Evolutionary conservation across 2,888 invertebrate genomes (phyloP).

Genomic region (Cantharis rustica): DNA sequence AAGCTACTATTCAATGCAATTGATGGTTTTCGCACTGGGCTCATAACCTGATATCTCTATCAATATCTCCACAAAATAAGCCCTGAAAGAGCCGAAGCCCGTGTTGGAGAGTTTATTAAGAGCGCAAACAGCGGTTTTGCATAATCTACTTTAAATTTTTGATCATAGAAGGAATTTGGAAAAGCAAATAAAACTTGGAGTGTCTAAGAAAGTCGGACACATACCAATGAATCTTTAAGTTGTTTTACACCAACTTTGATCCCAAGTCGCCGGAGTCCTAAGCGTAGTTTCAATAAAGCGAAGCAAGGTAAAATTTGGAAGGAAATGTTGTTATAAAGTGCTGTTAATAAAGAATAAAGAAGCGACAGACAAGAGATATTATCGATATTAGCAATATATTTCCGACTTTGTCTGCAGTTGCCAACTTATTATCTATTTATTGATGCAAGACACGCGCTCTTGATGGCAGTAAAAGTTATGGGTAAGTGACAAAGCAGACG

Average conservation of each 20-base stretch:
- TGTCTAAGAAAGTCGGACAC: background rate
- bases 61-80: too few species aligned
- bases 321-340: slow-evolving; percentile 23
- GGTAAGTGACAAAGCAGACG: slow-evolving; percentile 44
- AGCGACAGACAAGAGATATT: slow-evolving; percentile 34
- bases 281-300: background rate
- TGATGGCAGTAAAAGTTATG: slow-evolving; percentile 48
- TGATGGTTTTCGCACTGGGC: too few species aligned
- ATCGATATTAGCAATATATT: slow-evolving; percentile 42
- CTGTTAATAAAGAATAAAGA: slow-evolving; percentile 26
- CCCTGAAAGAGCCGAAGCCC: too few species aligned
- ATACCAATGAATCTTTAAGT: background rate
- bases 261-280: background rate
- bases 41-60: too few species aligned
- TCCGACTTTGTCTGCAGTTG: slow-evolving; percentile 37
- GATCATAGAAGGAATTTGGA: too few species aligned
- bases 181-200: too few species aligned
- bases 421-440: slow-evolving; percentile 45
- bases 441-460: slow-evolving; percentile 46
- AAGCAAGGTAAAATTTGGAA: background rate
- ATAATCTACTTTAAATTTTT: too few species aligned
- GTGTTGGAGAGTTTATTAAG: too few species aligned
- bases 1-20: too few species aligned
- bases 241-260: background rate
- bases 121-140: too few species aligned